Evolutionary conservation across 64 coral and sea anemone genomes (phyloP), one percentile per base, ranked within the genome.

Genomic region (Exaiptasia diaphana): DNA sequence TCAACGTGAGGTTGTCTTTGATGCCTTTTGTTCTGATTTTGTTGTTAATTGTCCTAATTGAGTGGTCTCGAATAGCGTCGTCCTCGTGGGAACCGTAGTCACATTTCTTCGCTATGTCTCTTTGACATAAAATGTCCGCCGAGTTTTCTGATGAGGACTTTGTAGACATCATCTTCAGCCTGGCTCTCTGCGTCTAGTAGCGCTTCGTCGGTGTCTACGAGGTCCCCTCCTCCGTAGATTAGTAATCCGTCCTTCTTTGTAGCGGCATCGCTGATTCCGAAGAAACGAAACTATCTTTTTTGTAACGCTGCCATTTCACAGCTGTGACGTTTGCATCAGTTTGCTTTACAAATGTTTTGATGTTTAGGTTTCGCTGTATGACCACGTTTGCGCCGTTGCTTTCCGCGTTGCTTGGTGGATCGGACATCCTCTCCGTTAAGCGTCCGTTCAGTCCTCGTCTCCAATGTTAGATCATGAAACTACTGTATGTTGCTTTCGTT

Each of bases 11-110:
- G 73, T 56, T 69, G 11, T 83, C 64, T 23, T 28, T 54, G 37
- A 91, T 91, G 24, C 72, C 74, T 69, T 78, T 91, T 24, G 34
- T 54, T 71, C 88, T 21, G 41, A 82, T 82, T 71, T 73, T 80
- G 30, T 87, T 93, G 25, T 41, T 60, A 23, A 95, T 89, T 43
- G 86, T 76, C 76, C 81, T 63, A 39, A 83, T 78, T 45, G 88
- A 78, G 41, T 93, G 85, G 50, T 93, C 71, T 69, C 76, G 75
- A 27, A 87, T 82, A 15, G 83, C 71, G 15, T 87, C 83, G 28
- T 48, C 70, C 57, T 87, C 83, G 58, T 87, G 18, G 1, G 63
- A 53, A 0, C 23, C 43, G 31, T 71, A 82, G 36, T 80, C 76
- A 20, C 77, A 90, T 75, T 90, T 90, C 57, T 20, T 74, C 3